Evolutionary conservation across 92 coral and sea anemone species (phyloP).

Genomic region (Muricea muricata): DNA sequence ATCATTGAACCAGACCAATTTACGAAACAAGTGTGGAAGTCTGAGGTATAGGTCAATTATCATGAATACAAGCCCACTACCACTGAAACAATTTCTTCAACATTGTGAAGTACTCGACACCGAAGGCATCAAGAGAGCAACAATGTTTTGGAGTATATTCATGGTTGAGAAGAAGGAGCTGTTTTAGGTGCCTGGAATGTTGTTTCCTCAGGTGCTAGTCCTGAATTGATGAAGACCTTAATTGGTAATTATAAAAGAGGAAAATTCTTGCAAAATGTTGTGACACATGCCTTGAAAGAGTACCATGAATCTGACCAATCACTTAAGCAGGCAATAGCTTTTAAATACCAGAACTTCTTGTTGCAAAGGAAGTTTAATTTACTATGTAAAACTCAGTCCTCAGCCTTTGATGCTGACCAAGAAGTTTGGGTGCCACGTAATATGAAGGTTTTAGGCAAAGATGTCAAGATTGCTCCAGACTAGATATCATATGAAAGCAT

Average conservation of each 20-base stretch:
- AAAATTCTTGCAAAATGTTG: constrained; percentile 42
- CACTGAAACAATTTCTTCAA: too few species aligned
- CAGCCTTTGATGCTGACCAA: constrained; percentile 54
- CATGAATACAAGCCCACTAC: too few species aligned
- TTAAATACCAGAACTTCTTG: constrained; percentile 49
- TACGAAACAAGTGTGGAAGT: too few species aligned
- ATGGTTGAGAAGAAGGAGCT: constrained; percentile 57
- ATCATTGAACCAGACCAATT: too few species aligned
- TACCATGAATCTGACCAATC: constrained; percentile 45
- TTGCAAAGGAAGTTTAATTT: constrained; percentile 52
- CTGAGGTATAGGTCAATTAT: too few species aligned
- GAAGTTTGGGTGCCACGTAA: constrained; percentile 63
- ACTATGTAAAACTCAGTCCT: not conserved
- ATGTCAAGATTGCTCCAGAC: not conserved
- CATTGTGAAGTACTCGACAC: not conserved
- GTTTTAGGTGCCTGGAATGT: constrained; percentile 69
- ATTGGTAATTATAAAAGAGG: not conserved
- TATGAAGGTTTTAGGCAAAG: constrained; percentile 46
- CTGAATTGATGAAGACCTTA: not conserved
- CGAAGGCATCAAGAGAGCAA: constrained; percentile 54
- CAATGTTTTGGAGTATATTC: constrained; percentile 54
- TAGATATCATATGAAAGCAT: not conserved
- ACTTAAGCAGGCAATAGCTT: constrained; percentile 36
- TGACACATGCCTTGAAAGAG: constrained; percentile 49
- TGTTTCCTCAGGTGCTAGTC: not conserved